Evolutionary conservation across 1,140 invertebrate genomes (phyloP).

Genomic region (Camponotus pennsylvanicus): DNA sequence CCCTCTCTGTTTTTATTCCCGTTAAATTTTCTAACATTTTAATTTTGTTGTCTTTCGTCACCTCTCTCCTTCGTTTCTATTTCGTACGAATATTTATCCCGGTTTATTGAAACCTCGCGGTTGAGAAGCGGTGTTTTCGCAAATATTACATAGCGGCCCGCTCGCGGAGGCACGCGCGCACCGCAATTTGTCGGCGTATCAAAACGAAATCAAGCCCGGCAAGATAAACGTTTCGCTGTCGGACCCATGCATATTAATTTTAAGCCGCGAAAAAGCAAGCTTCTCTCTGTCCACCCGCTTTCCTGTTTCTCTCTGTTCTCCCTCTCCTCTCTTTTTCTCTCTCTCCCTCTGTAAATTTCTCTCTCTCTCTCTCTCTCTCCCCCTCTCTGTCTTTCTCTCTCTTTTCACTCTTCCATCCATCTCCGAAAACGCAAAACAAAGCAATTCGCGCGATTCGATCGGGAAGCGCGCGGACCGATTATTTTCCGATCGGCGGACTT

Average conservation of each 20-base stretch:
- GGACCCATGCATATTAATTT: slow-evolving; percentile 86
- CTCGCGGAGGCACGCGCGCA: slow-evolving; percentile 63
- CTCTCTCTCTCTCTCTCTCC: slow-evolving; percentile 14
- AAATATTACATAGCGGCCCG: slow-evolving; percentile 66
- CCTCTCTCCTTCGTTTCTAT: no score
- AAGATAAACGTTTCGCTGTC: slow-evolving; percentile 85
- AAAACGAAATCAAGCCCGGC: slow-evolving; percentile 85
- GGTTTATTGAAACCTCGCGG: slow-evolving; percentile 26
- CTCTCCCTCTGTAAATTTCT: background rate
- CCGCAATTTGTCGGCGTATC: slow-evolving; percentile 84
- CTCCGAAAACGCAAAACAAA: slow-evolving; percentile 75
- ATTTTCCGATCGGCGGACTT: slow-evolving; percentile 83
- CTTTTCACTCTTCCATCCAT: slow-evolving; percentile 53
- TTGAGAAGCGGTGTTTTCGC: slow-evolving; percentile 44
- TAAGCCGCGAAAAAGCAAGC: slow-evolving; percentile 83
- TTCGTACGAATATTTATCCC: background rate
- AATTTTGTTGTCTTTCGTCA: background rate
- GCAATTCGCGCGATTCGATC: slow-evolving; percentile 70
- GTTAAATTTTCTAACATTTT: background rate
- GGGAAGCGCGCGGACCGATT: slow-evolving; percentile 78
- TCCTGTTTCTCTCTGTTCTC: background rate
- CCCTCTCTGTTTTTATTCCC: background rate
- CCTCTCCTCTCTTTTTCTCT: background rate
- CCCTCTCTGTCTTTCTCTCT: slow-evolving; percentile 12
- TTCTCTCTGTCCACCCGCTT: slow-evolving; percentile 43